Conservation (phyloP, 2,797 vertebrate species). For the Serranus cabrilla region DNA sequence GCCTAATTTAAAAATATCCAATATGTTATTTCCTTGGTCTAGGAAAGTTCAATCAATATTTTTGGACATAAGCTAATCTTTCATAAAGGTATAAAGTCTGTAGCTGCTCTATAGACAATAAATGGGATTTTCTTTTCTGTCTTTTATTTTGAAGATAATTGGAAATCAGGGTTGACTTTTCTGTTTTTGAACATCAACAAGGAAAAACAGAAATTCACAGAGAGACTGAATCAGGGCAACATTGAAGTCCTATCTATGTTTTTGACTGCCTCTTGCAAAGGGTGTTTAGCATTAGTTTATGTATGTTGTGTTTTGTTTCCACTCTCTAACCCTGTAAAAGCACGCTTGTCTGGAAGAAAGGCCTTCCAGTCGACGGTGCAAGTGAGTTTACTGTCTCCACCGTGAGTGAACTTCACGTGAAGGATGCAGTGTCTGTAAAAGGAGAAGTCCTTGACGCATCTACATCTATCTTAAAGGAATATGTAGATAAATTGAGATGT, state of each 20-base stretch:
- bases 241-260: neutral
- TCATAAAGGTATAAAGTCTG: too few relatives aligned
- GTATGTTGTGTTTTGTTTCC: conserved; percentile 56
- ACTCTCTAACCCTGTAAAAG: conserved; percentile 67
- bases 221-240: neutral
- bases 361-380: conserved; percentile 57
- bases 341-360: conserved; percentile 73
- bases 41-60: too few relatives aligned
- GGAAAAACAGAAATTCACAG: neutral
- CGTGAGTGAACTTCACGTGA: conserved; percentile 41
- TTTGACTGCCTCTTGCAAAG: neutral
- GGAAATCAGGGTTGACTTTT: too few relatives aligned
- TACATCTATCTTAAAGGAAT: conserved; percentile 56
- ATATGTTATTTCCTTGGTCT: too few relatives aligned
- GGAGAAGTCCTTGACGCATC: conserved; percentile 45
- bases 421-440: conserved; percentile 62
- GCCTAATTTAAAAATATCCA: too few relatives aligned
- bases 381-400: conserved; percentile 76
- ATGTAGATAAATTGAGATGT: neutral
- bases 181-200: neutral
- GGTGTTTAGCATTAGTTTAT: conserved; percentile 53
- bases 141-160: too few relatives aligned
- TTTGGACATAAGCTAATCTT: too few relatives aligned
- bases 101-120: too few relatives aligned
- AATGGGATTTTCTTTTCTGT: too few relatives aligned